Evolutionary conservation across 2,797 vertebrate genomes (phyloP).

Genomic region (Eulemur albifrons): DNA sequence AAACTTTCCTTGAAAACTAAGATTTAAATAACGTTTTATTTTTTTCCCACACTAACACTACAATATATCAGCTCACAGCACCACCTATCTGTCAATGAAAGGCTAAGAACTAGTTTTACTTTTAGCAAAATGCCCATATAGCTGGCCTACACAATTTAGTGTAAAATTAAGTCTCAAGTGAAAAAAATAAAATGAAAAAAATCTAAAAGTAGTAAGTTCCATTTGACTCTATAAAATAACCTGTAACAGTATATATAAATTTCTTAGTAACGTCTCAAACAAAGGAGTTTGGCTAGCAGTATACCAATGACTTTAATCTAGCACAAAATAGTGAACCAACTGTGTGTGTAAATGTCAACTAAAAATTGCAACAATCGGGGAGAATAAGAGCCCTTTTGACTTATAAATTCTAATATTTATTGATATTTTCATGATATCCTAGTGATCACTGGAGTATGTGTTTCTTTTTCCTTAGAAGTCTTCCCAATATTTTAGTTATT

Average conservation of each 20-base stretch:
- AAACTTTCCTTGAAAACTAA: constrained; percentile 18
- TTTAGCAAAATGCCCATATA: not conserved
- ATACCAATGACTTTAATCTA: not conserved
- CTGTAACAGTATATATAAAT: not conserved
- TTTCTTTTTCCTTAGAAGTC: not conserved
- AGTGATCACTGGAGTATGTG: not conserved
- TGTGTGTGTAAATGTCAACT: not conserved
- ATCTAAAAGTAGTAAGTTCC: not conserved
- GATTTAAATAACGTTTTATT: not conserved
- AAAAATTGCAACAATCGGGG: not conserved
- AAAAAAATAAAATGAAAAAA: not conserved
- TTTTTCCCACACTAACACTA: not conserved
- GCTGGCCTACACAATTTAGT: not conserved
- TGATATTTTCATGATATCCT: not conserved
- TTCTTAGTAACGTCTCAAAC: not conserved
- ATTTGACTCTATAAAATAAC: not conserved
- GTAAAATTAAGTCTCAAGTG: not conserved
- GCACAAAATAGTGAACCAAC: not conserved
- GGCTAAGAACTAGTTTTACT: constrained; percentile 23
- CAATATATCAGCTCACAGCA: constrained; percentile 58
- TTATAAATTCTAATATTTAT: not conserved
- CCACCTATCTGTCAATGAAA: constrained; percentile 67
- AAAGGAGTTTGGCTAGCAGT: not conserved
- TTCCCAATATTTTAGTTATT: not conserved
- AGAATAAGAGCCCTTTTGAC: not conserved